These are phyloP conservation scores for Philhelius pedissequus DNA, from an alignment of 2,888 invertebrate species.

Conservation along the genomic window DNA sequence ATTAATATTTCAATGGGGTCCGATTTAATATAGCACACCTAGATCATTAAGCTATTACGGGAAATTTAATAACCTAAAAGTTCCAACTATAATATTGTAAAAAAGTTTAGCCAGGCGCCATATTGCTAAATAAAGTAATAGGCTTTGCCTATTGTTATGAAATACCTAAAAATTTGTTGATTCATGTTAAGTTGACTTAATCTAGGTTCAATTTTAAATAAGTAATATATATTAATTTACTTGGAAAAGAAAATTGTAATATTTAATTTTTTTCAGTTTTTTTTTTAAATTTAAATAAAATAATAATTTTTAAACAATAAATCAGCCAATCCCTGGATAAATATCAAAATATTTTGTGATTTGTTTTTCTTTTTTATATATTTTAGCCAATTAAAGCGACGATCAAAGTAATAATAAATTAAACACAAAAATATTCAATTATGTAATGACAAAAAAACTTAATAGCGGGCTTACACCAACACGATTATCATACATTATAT, in stretches of 20 bases:
- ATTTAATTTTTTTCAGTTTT: not conserved
- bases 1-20: too few species aligned
- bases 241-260: not conserved
- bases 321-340: not conserved
- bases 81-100: too few species aligned
- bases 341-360: not conserved
- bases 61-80: too few species aligned
- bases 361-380: not conserved
- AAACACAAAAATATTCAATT: not conserved
- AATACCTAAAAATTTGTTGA: too few species aligned
- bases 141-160: too few species aligned
- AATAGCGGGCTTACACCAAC: constrained; percentile 45
- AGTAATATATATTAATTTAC: not conserved
- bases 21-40: too few species aligned
- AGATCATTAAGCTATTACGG: too few species aligned
- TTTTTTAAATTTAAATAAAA: not conserved
- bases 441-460: not conserved
- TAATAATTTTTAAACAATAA: not conserved
- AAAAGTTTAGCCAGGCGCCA: too few species aligned
- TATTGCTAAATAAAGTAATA: too few species aligned
- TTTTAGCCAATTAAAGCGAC: constrained; percentile 58
- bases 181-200: too few species aligned
- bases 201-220: not conserved
- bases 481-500: constrained; percentile 38
- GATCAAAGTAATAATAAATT: not conserved